Percentiles rank a stretch among this genome's conserved stretches.
Evolutionary conservation across 2,113 vertebrate genomes (phyloP).

Genomic region (Corapipo altera): DNA sequence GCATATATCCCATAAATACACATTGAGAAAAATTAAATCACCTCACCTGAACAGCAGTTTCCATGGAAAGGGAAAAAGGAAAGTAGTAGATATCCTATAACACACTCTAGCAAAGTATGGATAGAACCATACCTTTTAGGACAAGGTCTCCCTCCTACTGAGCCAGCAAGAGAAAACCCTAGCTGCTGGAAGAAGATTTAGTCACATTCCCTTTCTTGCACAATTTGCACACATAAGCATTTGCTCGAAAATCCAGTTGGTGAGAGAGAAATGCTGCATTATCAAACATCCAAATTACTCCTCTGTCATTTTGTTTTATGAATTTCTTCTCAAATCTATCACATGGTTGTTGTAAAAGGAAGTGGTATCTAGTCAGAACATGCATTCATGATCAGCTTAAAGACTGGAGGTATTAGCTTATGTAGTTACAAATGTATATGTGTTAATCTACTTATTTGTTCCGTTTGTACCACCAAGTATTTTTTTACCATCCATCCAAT

Average conservation of each 20-base stretch:
- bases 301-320: neutral
- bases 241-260: neutral
- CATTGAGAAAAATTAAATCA: neutral
- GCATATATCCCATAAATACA: neutral
- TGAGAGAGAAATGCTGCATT: neutral
- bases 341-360: neutral
- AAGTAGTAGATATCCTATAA: neutral
- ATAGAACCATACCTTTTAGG: neutral
- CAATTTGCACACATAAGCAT: neutral
- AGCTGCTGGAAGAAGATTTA: neutral
- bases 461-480: neutral
- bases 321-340: neutral
- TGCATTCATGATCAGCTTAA: neutral
- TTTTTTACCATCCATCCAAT: neutral
- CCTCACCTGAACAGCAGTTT: neutral
- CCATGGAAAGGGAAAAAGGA: neutral
- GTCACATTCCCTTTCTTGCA: neutral
- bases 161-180: neutral
- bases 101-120: neutral
- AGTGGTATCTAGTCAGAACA: neutral
- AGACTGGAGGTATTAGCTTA: neutral
- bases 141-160: neutral
- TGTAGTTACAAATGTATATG: neutral
- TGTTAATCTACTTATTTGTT: neutral
- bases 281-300: neutral